A percentile compares a stretch with the other conserved stretches of the same genome.
Conservation (phyloP, 1,140 invertebrate species). For the Drosophila navojoa region DNA sequence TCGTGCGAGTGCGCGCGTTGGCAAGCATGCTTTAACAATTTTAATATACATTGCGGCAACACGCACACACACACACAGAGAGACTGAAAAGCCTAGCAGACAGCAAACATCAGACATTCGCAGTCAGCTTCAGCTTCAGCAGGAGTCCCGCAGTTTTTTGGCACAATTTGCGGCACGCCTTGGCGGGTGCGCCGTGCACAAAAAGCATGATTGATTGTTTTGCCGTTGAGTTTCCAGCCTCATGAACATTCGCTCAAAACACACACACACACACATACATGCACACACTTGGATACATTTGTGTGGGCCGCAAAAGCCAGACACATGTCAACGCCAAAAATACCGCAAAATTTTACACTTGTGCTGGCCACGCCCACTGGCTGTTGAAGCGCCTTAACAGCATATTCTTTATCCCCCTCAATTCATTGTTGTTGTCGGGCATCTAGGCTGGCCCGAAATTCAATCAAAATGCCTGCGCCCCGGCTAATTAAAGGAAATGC, state of each 20-base stretch:
- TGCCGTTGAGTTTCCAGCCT: constrained; percentile 55
- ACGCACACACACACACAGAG: too few species aligned
- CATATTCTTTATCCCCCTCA: constrained; percentile 39
- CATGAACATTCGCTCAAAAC: constrained; percentile 24
- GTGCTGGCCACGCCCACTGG: constrained; percentile 33
- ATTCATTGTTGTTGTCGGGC: constrained; percentile 40
- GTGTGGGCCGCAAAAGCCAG: constrained; percentile 36
- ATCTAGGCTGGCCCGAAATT: constrained; percentile 56
- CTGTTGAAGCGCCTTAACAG: neutral
- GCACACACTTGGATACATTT: neutral
- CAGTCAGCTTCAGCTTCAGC: constrained; percentile 32
- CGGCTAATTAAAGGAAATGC: constrained; percentile 64
- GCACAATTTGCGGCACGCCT: constrained; percentile 41
- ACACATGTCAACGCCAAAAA: constrained; percentile 73
- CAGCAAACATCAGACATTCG: constrained; percentile 2
- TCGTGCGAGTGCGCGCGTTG: neutral
- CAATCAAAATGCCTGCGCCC: constrained; percentile 53
- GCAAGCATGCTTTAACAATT: constrained; percentile 20
- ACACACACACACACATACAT: constrained; percentile 13
- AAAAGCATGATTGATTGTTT: constrained; percentile 77
- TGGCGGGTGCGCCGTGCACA: constrained; percentile 24
- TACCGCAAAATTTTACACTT: constrained; percentile 61
- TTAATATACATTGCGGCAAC: constrained; percentile 4
- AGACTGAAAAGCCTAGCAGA: neutral
- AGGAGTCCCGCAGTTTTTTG: constrained; percentile 51